A percentile compares a stretch with the other conserved stretches of the same genome.
phyloP scores from a whole-genome alignment of 2,888 invertebrate genomes.

The Xestia c-nigrum region DNA sequence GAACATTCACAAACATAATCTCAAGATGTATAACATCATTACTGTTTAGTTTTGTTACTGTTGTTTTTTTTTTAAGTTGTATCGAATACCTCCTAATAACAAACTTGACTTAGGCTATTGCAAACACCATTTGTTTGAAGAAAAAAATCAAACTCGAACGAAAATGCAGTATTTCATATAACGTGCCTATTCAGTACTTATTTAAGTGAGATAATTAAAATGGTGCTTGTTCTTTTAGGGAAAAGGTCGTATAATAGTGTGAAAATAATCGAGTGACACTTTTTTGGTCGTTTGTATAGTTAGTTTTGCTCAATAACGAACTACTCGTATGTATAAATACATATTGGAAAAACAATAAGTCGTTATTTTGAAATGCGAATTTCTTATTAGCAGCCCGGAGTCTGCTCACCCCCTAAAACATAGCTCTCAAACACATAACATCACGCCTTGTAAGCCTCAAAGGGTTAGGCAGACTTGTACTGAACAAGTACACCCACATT shows the following conservation, averaged over 20 bases:
- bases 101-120: constrained; percentile 3
- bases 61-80: constrained; percentile 38
- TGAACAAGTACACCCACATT: background rate
- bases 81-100: constrained; percentile 5
- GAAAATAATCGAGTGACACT: constrained; percentile 3
- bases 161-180: constrained; percentile 18
- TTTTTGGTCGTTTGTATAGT: background rate
- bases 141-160: background rate
- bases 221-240: constrained; percentile 57
- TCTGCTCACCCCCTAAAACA: background rate
- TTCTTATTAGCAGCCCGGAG: background rate
- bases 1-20: constrained; percentile 38
- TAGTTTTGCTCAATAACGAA: constrained; percentile 15
- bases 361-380: background rate
- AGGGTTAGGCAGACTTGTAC: background rate
- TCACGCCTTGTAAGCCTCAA: background rate
- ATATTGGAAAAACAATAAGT: background rate
- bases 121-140: background rate
- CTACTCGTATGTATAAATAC: background rate
- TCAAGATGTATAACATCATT: constrained; percentile 39
- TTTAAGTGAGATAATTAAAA: constrained; percentile 49
- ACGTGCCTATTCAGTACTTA: constrained; percentile 43
- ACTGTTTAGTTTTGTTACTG: constrained; percentile 31
- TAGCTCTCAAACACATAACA: background rate
- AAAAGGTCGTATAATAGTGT: constrained; percentile 32